Evolutionary conservation across 2,888 invertebrate species (phyloP), one percentile per base, ranked within the genome.

Genomic region (Biston stratarius): DNA sequence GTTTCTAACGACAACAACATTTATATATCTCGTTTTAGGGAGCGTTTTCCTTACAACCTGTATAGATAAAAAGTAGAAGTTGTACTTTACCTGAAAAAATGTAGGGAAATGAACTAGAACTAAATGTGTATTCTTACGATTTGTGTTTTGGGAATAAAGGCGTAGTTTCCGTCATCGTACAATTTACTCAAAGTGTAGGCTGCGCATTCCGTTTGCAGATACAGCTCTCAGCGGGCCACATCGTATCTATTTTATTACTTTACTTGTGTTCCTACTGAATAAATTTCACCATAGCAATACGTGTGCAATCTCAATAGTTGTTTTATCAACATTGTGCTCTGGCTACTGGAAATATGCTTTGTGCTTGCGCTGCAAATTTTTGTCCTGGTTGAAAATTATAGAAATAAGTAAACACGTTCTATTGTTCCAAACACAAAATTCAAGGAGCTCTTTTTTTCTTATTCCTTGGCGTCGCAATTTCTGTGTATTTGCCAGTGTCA

Each of bases 181-280:
- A 65, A 66, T 69, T 63, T 69, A 65, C 63, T 66, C 62, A 69
- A 62, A 73, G 67, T 74, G 77, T 77, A 76, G 76, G 74, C 73
- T 62, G 67, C 71, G 75, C 73, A 73, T 71, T 73, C 67, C 69
- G 71, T 75, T 76, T 74, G 74, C 71, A 75, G 74, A 71, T 77
- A 82, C 69, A 64, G 68, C 73, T 73, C 83, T 76, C 77, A 6
- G n/a, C 74, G 70, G 79, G 70, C n/a, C 48, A 56, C 49, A 62
- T 64, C 61, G 70, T 66, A 69, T 72, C 69, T 68, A 69, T 66
- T 69, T 69, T 69, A 69, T 69, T 69, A 53, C 68, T 68, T 68
- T 64, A 64, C 69, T 69, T 66, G 69, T 60, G 58, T 67, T 62
- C 62, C 55, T 59, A 60, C 63, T 63, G 63, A 67, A 67, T 67